These are phyloP conservation scores for Fregetta grallaria DNA, from an alignment of 2,113 vertebrate genomes.

Conservation along the genomic window DNA sequence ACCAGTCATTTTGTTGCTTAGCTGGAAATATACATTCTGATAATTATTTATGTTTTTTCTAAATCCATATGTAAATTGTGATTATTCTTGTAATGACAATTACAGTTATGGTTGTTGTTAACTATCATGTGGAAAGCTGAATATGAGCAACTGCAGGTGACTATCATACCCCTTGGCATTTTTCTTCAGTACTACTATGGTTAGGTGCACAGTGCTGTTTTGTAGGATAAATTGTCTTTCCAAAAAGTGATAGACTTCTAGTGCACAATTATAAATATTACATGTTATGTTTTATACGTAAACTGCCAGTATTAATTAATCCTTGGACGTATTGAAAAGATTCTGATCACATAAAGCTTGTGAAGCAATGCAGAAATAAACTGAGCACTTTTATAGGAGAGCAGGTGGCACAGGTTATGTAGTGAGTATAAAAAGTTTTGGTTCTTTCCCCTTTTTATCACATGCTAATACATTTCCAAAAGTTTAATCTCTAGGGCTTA, in stretches of 20 bases:
- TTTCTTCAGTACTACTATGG: background rate
- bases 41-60: background rate
- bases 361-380: background rate
- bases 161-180: background rate
- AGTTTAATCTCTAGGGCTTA: background rate
- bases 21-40: background rate
- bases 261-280: background rate
- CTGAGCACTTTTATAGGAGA: background rate
- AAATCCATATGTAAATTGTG: background rate
- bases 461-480: background rate
- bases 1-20: background rate
- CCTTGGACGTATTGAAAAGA: background rate
- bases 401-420: background rate
- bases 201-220: background rate
- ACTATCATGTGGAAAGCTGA: background rate
- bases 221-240: background rate
- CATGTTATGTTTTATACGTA: background rate
- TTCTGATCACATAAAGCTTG: background rate
- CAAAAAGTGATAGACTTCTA: background rate
- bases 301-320: background rate
- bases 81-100: background rate
- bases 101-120: background rate
- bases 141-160: background rate
- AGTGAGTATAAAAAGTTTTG: background rate
- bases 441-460: background rate